These are phyloP conservation scores for Indri indri DNA, from an alignment of 2,113 vertebrate species.

Conservation along the genomic window DNA sequence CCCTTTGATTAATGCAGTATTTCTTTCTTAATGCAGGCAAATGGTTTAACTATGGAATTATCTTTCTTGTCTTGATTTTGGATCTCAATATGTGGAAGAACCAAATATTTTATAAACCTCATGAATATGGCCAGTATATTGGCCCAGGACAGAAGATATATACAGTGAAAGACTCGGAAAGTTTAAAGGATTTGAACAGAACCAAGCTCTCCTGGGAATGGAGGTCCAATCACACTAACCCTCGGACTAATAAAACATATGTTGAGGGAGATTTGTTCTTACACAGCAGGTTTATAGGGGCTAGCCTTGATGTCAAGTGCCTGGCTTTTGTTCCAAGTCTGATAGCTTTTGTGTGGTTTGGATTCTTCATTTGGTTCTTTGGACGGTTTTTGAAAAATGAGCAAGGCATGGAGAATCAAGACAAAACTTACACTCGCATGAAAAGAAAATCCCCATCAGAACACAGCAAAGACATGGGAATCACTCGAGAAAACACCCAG, in stretches of 20 bases:
- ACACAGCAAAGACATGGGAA: constrained; percentile 91
- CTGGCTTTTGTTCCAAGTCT: constrained; percentile 96
- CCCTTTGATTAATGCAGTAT: constrained; percentile 59
- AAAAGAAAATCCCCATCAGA: constrained; percentile 95
- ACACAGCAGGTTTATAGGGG: constrained; percentile 93
- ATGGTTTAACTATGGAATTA: constrained; percentile 99
- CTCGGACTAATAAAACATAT: constrained; percentile 91
- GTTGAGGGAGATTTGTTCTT: constrained; percentile 93
- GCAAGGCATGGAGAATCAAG: constrained; percentile 92
- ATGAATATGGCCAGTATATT: constrained; percentile 97
- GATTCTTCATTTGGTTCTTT: constrained; percentile 96
- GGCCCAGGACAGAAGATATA: constrained; percentile 97
- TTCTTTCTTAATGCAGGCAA: constrained; percentile 91
- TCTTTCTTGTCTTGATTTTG: constrained; percentile 98
- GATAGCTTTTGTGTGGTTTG: constrained; percentile 94
- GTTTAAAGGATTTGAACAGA: constrained; percentile 92
- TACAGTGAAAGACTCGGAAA: constrained; percentile 94
- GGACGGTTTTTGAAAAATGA: constrained; percentile 96
- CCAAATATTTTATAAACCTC: constrained; percentile 99
- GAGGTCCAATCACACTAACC: constrained; percentile 91
- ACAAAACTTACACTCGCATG: constrained; percentile 95
- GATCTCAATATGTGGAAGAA: constrained; percentile 99
- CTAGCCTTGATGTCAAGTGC: constrained; percentile 94
- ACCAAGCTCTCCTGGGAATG: constrained; percentile 95
- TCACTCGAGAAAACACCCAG: constrained; percentile 91